Evolutionary conservation across 1,140 invertebrate genomes (phyloP), one percentile per base, ranked within the genome.

Genomic region (Saccostrea cuccullata): DNA sequence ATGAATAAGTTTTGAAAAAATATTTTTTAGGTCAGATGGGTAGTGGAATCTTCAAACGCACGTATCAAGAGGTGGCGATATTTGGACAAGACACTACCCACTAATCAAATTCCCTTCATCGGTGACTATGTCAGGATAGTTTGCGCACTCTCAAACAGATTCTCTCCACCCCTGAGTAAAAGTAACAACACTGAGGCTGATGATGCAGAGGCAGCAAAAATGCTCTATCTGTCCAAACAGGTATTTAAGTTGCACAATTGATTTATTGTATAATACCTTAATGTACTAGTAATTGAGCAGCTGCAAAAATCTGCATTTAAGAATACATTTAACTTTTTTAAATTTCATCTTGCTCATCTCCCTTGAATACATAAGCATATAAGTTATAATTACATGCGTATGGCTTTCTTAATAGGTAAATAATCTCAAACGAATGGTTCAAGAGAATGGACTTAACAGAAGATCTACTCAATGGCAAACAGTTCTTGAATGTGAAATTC

Each of bases 41-140:
- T 86, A n/a, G 58, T 86, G 6, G 85, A 86, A 47, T 86, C 58
- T 13, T 64, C 85, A 64, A 86, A 86, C 47, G 85, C 58, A 13
- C 23, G 85, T 4, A 86, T 86, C 56, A 86, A 86, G 47, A 40
- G 85, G 4, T 73, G 85, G 85, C 30, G 47, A 86, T n/a, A 47
- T 47, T 73, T 73, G 12, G 64, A 86, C 36, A 30, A 55, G 26
- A 86, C 64, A 20, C 64, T 47, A 36, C 64, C 64, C 20, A 73
- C 85, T 13, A 86, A 73, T 36, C 85, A 73, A 15, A 64, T 86
- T 20, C 67, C 17, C 13, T 83, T 83, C 40, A 30, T 73, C n/a
- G 67, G 67, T 11, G 67, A 73, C 23, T 11, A 73, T 73, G 67
- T 73, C 6, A 73, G 23, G 13, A 73, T 73, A 26, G 9, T 23